Percentiles rank a stretch among this genome's conserved stretches.
Evolutionary conservation across 2,888 invertebrate genomes (phyloP).

Genomic region (Eurois occulta): DNA sequence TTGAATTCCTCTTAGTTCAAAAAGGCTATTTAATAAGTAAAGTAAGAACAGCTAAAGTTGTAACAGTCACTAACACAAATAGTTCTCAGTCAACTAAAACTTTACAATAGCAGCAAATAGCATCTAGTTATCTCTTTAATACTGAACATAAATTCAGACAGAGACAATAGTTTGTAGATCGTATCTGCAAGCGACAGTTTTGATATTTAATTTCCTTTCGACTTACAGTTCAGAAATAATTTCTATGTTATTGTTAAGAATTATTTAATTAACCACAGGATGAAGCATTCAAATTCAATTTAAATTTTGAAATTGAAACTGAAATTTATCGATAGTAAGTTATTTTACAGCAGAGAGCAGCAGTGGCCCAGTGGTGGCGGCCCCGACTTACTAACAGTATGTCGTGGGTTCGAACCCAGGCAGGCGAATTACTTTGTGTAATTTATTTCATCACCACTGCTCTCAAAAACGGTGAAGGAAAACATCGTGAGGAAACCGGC

Average conservation of each 20-base stretch:
- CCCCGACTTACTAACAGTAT: no score
- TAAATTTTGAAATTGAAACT: not conserved
- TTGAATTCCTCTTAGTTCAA: not conserved
- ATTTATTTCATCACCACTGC: no score
- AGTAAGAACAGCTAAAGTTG: not conserved
- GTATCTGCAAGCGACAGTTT: conserved; percentile 11
- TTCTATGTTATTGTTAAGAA: not conserved
- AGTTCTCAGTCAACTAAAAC: not conserved
- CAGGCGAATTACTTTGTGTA: no score
- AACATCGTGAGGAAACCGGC: no score
- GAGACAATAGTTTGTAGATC: conserved; percentile 12
- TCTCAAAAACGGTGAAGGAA: no score
- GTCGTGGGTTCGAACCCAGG: no score
- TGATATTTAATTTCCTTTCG: not conserved
- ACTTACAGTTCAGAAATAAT: not conserved
- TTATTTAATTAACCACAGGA: not conserved
- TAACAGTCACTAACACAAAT: not conserved
- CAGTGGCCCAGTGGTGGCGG: no score
- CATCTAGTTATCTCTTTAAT: not conserved
- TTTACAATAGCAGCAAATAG: not conserved
- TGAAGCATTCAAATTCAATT: not conserved
- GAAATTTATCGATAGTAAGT: no score
- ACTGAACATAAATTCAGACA: not conserved
- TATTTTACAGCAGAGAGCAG: no score
- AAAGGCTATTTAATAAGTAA: not conserved